phyloP scores from a whole-genome alignment of 2,888 invertebrate genomes.

The Apocheima hispidaria region DNA sequence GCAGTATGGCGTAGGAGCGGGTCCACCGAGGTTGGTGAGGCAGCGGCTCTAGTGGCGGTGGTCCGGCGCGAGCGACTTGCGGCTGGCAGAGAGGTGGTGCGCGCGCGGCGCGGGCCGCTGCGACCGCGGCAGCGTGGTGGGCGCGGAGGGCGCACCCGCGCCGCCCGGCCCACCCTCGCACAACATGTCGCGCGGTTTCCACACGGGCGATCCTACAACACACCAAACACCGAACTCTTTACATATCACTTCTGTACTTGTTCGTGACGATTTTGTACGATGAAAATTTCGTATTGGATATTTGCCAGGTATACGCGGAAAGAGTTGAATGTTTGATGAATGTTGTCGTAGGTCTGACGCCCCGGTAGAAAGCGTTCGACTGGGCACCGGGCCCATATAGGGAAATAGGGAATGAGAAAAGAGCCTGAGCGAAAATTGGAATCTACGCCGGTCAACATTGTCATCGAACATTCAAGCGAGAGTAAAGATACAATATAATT shows the following conservation, averaged over 20 bases:
- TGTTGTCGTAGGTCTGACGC: slow-evolving; percentile 71
- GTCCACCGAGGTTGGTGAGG: slow-evolving; percentile 36
- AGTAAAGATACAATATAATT: slow-evolving; percentile 38
- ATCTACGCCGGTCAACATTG: slow-evolving; percentile 72
- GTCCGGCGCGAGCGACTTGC: slow-evolving; percentile 84
- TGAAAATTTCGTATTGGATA: slow-evolving; percentile 62
- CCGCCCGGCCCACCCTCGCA: slow-evolving; percentile 73
- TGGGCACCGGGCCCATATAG: slow-evolving; percentile 40
- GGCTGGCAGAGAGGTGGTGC: slow-evolving; percentile 81
- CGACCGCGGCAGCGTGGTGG: slow-evolving; percentile 80
- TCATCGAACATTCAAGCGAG: slow-evolving; percentile 84
- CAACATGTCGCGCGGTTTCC: slow-evolving; percentile 97
- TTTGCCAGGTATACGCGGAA: slow-evolving; percentile 73
- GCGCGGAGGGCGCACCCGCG: slow-evolving; percentile 58
- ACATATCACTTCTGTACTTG: slow-evolving; percentile 58
- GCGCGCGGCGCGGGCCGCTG: slow-evolving; percentile 79
- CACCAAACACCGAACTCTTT: slow-evolving; percentile 87
- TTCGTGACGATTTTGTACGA: slow-evolving; percentile 63
- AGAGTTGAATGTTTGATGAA: slow-evolving; percentile 87
- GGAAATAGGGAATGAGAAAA: slow-evolving; percentile 37
- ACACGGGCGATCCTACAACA: slow-evolving; percentile 98
- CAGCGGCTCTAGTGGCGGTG: slow-evolving; percentile 72
- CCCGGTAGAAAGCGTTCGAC: slow-evolving; percentile 54
- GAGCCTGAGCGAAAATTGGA: slow-evolving; percentile 44
- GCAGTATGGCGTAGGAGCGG: not conserved